phyloP scores from a whole-genome alignment of 1,140 invertebrate genomes.

The Danaus plexippus region DNA sequence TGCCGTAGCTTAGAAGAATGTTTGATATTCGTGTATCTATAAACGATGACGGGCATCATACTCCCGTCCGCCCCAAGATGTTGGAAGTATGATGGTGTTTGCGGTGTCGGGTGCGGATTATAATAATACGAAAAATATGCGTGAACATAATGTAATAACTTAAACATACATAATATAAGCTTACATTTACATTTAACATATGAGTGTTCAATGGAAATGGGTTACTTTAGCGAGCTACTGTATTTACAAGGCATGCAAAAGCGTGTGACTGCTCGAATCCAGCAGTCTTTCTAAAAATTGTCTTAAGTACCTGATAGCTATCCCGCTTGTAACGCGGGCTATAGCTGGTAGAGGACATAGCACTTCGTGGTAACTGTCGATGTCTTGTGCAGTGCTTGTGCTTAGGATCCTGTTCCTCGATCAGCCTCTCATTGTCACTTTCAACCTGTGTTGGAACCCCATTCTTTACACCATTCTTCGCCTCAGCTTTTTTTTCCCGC shows the following conservation, averaged over 20 bases:
- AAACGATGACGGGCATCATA: slow-evolving; percentile 24
- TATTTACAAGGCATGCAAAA: slow-evolving; percentile 5
- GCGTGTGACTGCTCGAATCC: slow-evolving; percentile 29
- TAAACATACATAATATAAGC: slow-evolving; percentile 26
- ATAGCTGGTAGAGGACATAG: slow-evolving; percentile 53
- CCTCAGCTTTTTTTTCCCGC: slow-evolving; percentile 57
- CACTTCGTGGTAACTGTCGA: slow-evolving; percentile 38
- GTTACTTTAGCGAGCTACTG: neutral
- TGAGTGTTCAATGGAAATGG: slow-evolving; percentile 9
- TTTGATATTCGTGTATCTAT: neutral
- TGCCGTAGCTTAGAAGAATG: neutral
- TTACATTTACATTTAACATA: slow-evolving; percentile 10
- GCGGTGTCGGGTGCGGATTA: slow-evolving; percentile 22
- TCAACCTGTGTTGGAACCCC: slow-evolving; percentile 42
- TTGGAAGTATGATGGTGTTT: slow-evolving; percentile 15
- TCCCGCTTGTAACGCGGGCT: slow-evolving; percentile 68
- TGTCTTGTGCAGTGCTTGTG: slow-evolving; percentile 55
- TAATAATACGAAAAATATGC: slow-evolving; percentile 30
- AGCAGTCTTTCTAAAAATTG: slow-evolving; percentile 10
- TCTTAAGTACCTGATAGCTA: slow-evolving; percentile 63
- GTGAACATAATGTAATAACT: slow-evolving; percentile 31
- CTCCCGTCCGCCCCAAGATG: slow-evolving; percentile 18
- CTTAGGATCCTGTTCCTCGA: slow-evolving; percentile 49
- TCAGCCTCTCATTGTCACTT: slow-evolving; percentile 59
- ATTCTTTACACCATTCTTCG: slow-evolving; percentile 57